Conservation (phyloP, 1,140 invertebrate species). For the Papilio polytes region DNA sequence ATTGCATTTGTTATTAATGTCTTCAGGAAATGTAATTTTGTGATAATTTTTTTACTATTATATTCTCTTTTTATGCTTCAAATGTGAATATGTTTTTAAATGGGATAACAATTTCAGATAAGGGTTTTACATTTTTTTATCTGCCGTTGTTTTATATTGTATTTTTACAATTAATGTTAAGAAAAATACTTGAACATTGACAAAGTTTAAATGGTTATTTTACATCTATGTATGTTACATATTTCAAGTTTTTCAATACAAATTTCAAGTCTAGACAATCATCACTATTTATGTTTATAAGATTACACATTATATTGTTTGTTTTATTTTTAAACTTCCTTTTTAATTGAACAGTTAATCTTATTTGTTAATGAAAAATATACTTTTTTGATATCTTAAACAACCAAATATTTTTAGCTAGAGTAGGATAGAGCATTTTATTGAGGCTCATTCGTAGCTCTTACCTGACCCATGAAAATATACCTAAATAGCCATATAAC, state of each 20-base stretch:
- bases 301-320: no score
- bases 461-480: no score
- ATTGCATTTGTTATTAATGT: background rate
- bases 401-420: no score
- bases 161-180: background rate
- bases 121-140: conserved; percentile 11
- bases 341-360: no score
- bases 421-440: no score
- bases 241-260: background rate
- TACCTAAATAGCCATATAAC: no score
- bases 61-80: background rate
- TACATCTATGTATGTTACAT: background rate
- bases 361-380: no score
- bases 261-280: background rate
- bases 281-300: background rate
- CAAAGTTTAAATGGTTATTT: background rate
- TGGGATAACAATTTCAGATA: background rate
- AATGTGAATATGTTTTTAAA: background rate
- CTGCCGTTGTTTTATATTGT: background rate
- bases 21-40: background rate
- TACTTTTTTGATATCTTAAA: no score
- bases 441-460: no score
- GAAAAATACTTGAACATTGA: background rate
- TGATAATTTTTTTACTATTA: background rate
- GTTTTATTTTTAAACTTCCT: no score